Evolutionary conservation across 2,888 invertebrate species (phyloP), one percentile per base, ranked within the genome.

Genomic region (Trissolcus brochymenae): DNA sequence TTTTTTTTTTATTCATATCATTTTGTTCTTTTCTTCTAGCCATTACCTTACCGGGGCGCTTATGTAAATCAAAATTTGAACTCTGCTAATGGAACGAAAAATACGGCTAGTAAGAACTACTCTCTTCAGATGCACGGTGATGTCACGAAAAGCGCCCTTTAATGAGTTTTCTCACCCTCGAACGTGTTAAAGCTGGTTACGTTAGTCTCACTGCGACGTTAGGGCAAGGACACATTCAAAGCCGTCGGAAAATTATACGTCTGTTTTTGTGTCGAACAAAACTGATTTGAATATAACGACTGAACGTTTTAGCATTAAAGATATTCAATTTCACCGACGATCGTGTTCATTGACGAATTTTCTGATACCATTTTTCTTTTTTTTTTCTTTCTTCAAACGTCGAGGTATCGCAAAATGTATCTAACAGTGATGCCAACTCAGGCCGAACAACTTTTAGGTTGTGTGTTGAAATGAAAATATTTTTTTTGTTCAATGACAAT

Each of bases 111-210:
- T 41, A 67, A 54, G 76, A 71, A 65, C 14, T 13, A 53, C 43
- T 62, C 21, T 50, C 6, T 25, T n/a, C 51, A 66, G 62, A 70
- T 68, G 79, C 72, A 64, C 41, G 55, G 75, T 78, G 81, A 81
- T 79, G 83, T 82, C 83, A 82, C 81, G 83, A 84, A 87, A 88
- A 87, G 86, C 87, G 86, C 84, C 80, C 82, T 86, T 86, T 88
- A 88, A 88, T 88, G 87, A 88, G 88, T 88, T 87, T 88, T 86
- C 88, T 88, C 87, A 85, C 86, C 84, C 87, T 85, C 84, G 81
- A 81, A 84, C 82, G 82, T 85, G 85, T 82, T 81, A 83, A 87
- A 87, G 86, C 88, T 82, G 85, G 86, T 87, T 85, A 86, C 86
- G 84, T 83, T 84, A 80, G 82, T 85, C 84, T 84, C 82, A 77